These are phyloP conservation scores for Peromyscus aztecus DNA, from an alignment of 2,797 vertebrate species.

Conservation along the genomic window DNA sequence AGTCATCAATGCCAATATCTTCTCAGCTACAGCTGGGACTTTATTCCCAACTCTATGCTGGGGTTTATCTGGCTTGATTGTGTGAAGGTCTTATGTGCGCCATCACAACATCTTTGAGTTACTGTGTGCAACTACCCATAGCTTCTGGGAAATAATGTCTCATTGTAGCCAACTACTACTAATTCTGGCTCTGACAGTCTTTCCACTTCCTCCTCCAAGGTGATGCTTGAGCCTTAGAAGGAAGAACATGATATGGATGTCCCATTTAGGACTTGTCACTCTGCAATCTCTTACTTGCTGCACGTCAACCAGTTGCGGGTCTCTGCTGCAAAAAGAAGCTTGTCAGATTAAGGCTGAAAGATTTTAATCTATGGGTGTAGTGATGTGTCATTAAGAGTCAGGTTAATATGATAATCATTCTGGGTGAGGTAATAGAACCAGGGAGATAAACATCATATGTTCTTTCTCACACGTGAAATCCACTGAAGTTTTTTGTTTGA, in stretches of 20 bases:
- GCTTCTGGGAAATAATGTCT: neutral
- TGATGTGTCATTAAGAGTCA: neutral
- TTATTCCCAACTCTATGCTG: neutral
- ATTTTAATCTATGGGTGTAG: neutral
- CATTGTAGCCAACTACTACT: neutral
- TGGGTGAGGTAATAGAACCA: neutral
- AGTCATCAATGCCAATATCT: neutral
- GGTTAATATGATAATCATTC: neutral
- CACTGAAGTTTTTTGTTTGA: neutral
- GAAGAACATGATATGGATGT: no score
- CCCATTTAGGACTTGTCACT: no score
- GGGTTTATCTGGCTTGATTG: neutral
- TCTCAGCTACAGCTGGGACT: neutral
- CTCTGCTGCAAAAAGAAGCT: neutral
- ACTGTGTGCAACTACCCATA: neutral
- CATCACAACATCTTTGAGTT: neutral
- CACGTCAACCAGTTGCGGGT: no score
- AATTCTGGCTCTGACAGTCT: neutral
- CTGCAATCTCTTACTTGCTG: no score
- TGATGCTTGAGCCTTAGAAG: no score
- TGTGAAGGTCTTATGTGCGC: neutral
- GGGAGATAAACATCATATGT: neutral
- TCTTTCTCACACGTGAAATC: neutral
- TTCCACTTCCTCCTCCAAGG: neutral
- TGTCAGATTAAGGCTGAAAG: neutral